These are phyloP conservation scores for Cyclina sinensis DNA, from an alignment of 1,140 invertebrate species.

Conservation along the genomic window DNA sequence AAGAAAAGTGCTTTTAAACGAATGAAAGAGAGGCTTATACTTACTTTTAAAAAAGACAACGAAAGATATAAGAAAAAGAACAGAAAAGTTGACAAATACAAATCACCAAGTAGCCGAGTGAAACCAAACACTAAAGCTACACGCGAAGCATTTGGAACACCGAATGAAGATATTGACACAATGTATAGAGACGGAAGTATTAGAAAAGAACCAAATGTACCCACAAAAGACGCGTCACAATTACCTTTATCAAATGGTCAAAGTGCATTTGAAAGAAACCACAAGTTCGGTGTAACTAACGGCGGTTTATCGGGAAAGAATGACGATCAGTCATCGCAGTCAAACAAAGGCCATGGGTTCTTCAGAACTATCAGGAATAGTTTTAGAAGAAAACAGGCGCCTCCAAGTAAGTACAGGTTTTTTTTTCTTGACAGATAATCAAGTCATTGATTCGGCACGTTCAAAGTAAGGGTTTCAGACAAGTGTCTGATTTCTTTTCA, in stretches of 20 bases:
- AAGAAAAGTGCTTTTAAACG: constrained; percentile 59
- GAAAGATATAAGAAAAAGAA: neutral
- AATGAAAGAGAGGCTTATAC: constrained; percentile 48
- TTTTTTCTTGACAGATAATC: too few species aligned
- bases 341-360: neutral
- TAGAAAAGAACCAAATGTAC: neutral
- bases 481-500: too few species aligned
- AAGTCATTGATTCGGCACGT: too few species aligned
- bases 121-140: neutral
- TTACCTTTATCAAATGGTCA: neutral
- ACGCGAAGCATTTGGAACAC: constrained; percentile 8
- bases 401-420: constrained; percentile 36
- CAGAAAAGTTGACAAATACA: neutral
- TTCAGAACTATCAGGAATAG: constrained; percentile 27
- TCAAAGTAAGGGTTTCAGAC: neutral
- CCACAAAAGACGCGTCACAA: neutral
- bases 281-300: neutral
- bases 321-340: neutral
- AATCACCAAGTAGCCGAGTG: constrained; percentile 5
- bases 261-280: neutral
- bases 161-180: constrained; percentile 15
- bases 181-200: too few species aligned
- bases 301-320: neutral
- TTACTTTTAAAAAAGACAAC: constrained; percentile 28
- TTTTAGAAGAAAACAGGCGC: constrained; percentile 37